Evolutionary conservation across 2,888 invertebrate genomes (phyloP).

Genomic region (Pterostichus madidus): DNA sequence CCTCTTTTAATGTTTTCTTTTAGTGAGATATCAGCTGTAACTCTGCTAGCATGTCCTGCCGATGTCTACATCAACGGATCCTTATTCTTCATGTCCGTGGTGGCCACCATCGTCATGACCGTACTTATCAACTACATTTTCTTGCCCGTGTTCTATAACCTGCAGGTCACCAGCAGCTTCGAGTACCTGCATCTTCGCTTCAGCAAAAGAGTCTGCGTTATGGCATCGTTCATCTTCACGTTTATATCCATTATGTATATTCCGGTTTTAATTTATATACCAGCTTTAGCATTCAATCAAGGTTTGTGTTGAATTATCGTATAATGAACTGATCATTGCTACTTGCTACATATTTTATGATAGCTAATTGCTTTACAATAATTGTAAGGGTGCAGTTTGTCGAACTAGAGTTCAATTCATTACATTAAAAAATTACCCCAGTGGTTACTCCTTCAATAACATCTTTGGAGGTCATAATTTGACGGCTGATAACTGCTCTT

Average conservation of each 20-base stretch:
- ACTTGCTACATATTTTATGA: no score
- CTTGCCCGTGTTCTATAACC: conserved; percentile 84
- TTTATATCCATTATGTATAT: conserved; percentile 80
- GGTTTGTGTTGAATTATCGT: conserved; percentile 78
- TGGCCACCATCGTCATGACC: conserved; percentile 76
- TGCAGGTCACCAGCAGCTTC: conserved; percentile 85
- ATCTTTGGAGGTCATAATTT: no score
- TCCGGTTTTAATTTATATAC: conserved; percentile 85
- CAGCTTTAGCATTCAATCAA: conserved; percentile 84
- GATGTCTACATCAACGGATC: conserved; percentile 87
- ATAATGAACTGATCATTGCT: no score
- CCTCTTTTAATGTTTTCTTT: neutral
- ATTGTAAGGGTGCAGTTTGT: no score
- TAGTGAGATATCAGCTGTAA: conserved; percentile 87
- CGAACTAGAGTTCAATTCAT: no score
- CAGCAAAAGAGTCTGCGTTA: conserved; percentile 80
- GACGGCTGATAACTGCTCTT: no score
- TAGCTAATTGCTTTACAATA: no score
- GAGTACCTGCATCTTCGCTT: conserved; percentile 85
- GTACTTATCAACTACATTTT: conserved; percentile 76
- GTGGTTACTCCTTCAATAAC: no score
- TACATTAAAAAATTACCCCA: no score
- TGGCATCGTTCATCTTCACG: conserved; percentile 82
- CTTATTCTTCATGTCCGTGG: conserved; percentile 79
- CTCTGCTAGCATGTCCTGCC: conserved; percentile 86